Evolutionary conservation across 2,113 vertebrate genomes (phyloP), one percentile per base, ranked within the genome.

Genomic region (Hydropotes inermis): DNA sequence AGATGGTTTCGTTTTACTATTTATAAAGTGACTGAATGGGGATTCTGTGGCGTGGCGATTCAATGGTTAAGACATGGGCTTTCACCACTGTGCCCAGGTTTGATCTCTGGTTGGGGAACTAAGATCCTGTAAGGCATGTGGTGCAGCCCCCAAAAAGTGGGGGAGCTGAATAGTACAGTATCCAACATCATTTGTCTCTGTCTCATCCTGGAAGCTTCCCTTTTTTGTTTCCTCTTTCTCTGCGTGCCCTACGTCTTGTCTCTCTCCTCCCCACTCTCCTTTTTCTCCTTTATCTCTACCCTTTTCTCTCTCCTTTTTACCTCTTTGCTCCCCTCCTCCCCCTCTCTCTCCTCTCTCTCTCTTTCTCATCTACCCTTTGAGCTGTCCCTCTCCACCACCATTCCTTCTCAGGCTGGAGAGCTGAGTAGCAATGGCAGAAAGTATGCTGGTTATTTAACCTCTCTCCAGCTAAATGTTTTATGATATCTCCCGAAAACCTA

Each of bases 401-500:
- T 57, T 16, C 15, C 23, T 89, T 47, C 60, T 57, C 8, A 1
- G 55, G 15, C 3, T 4, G 23, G 30, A 91, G 93, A 55, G 19
- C 61, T 0, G 14, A 47, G 78, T 47, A 33, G 5, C 85, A 90
- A 93, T 76, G 30, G 78, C 45, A 30, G 94, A 76, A 64, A 92
- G 25, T 36, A 67, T 9, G 13, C 52, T 92, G 78, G 64, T 43
- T 96, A 55, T 96, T 98, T 96, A 97, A 93, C 78, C 50, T 82
- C 23, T 85, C 91, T 97, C 94, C 4, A 95, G 79, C 96, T 97
- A 96, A 96, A 87, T 89, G 81, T 91, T 88, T 98, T 97, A 96
- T 96, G 96, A 28, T 89, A 97, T 96, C 83, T 97, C 97, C 27
- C 61, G 67, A 95, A 98, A 97, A 94, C 76, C 98, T 94, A 98